Conservation (phyloP, 2,797 vertebrate species). For the Micrastur ruficollis region DNA sequence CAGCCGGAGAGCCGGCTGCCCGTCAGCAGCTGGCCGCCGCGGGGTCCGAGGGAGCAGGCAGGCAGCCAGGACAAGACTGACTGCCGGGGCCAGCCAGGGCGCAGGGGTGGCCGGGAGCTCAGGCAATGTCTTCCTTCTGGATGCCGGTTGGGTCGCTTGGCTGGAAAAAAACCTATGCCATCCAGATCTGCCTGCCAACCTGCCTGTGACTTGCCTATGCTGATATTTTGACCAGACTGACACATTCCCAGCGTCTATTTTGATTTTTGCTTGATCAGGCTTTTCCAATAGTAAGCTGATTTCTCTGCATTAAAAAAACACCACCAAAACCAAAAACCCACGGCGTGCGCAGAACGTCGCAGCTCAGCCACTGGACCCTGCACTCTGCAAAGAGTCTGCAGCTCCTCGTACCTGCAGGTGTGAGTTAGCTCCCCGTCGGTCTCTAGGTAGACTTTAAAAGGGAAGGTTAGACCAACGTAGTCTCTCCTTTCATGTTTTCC, state of each 20-base stretch:
- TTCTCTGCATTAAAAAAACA: background rate
- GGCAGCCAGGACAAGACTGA: background rate
- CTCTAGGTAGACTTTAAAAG: background rate
- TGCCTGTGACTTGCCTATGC: background rate
- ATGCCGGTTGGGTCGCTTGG: background rate
- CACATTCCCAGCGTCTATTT: background rate
- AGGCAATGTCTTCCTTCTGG: background rate
- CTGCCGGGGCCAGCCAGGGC: background rate
- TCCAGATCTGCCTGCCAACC: background rate
- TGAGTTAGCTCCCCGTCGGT: accelerated
- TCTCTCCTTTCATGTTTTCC: background rate
- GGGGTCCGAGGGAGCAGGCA: accelerated
- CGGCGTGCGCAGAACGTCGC: accelerated
- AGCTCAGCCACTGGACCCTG: background rate
- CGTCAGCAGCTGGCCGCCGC: background rate
- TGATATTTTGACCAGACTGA: background rate
- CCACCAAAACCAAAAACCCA: background rate
- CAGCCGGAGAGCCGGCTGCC: background rate
- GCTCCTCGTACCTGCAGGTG: background rate
- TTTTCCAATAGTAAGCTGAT: background rate
- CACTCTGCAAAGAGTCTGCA: accelerated
- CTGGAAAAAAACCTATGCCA: background rate
- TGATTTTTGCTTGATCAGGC: background rate
- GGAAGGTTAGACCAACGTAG: background rate
- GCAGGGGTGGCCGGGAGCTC: accelerated